Percentiles rank a stretch among this genome's conserved stretches.
Evolutionary conservation across 2,888 invertebrate genomes (phyloP).

Genomic region (Eugnorisma glareosa): DNA sequence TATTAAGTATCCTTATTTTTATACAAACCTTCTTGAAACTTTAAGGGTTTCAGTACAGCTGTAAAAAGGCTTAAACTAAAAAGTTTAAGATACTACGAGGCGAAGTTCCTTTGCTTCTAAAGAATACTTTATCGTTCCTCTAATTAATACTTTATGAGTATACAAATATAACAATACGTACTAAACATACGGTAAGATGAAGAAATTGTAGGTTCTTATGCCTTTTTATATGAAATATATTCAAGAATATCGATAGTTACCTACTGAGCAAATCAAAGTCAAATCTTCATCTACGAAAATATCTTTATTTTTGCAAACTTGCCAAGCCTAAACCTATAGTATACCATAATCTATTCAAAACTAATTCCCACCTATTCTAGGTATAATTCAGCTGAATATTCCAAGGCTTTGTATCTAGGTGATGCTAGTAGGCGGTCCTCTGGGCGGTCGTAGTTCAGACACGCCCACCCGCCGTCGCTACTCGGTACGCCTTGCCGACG

Average conservation of each 20-base stretch:
- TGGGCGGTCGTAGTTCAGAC: conserved; percentile 82
- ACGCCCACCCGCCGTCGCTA: conserved; percentile 84
- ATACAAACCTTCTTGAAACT: background rate
- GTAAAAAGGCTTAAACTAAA: background rate
- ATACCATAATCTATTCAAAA: conserved; percentile 36
- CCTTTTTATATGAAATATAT: background rate
- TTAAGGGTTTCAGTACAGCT: background rate
- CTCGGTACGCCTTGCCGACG: conserved; percentile 59
- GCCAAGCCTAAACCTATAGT: conserved; percentile 12
- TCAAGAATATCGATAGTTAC: background rate
- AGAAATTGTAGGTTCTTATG: background rate
- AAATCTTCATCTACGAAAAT: background rate
- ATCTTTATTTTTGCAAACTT: background rate
- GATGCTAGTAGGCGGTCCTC: conserved; percentile 78
- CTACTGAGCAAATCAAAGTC: background rate
- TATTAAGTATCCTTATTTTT: background rate
- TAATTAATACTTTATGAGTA: background rate
- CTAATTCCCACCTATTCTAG: conserved; percentile 56
- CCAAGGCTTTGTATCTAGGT: conserved; percentile 73
- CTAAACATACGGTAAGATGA: background rate
- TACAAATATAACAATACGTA: background rate
- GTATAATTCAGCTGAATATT: conserved; percentile 60
- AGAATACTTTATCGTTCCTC: background rate
- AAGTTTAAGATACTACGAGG: no score
- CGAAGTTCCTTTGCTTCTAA: background rate